A percentile compares a stretch with the other conserved stretches of the same genome.
phyloP scores from a whole-genome alignment of 2,888 invertebrate genomes.

The Terebella lapidaria region DNA sequence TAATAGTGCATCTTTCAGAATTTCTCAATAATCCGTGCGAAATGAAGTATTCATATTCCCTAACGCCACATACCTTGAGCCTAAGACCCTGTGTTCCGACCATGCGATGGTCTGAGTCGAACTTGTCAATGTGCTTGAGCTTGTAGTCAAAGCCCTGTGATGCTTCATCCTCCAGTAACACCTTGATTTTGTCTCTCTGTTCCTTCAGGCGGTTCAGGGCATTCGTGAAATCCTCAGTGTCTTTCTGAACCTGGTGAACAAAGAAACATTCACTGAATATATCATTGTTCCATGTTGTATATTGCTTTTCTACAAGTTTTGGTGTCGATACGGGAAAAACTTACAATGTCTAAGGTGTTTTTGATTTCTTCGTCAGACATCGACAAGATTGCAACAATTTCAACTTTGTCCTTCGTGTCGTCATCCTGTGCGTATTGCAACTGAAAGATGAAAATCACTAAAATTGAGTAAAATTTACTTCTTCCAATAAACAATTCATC shows the following conservation, averaged over 20 bases:
- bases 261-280: too few species aligned
- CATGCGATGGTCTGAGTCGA: conserved; percentile 34
- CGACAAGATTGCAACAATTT: conserved; percentile 38
- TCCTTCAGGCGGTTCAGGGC: conserved; percentile 34
- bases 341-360: conserved; percentile 39
- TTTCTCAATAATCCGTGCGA: too few species aligned
- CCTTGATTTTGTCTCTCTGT: conserved; percentile 26
- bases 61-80: conserved; percentile 37
- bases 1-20: not conserved
- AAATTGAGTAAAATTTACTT: too few species aligned
- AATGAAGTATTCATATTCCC: too few species aligned
- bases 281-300: too few species aligned
- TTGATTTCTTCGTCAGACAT: conserved; percentile 45
- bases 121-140: conserved; percentile 43
- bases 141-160: conserved; percentile 37
- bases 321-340: too few species aligned
- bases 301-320: too few species aligned
- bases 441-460: conserved; percentile 30
- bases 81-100: conserved; percentile 43
- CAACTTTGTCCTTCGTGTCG: conserved; percentile 41
- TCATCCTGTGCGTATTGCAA: conserved; percentile 35
- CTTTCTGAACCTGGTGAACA: conserved; percentile 33
- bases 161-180: conserved; percentile 20
- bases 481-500: too few species aligned
- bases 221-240: conserved; percentile 39